Conservation (phyloP, 2,888 invertebrate genomes). For the Carterocephalus palaemon region DNA sequence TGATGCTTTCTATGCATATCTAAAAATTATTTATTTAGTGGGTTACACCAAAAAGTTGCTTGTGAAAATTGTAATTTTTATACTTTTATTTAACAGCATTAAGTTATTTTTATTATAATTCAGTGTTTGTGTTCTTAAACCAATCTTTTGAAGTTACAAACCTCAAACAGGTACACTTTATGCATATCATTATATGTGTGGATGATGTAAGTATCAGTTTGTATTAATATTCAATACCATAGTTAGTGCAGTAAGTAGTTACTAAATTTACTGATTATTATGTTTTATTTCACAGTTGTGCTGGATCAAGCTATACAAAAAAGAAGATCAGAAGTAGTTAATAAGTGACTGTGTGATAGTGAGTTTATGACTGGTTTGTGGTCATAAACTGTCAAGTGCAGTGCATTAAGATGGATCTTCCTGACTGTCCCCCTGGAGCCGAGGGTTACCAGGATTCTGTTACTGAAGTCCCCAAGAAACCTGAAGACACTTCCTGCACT, state of each 20-base stretch:
- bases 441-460: conserved; percentile 72
- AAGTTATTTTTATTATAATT: neutral
- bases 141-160: conserved; percentile 3
- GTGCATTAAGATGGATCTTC: conserved; percentile 71
- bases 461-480: conserved; percentile 60
- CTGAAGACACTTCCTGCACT: conserved; percentile 46
- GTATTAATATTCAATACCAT: conserved; percentile 22
- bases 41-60: too few species aligned
- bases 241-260: conserved; percentile 7
- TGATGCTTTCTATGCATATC: too few species aligned
- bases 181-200: conserved; percentile 21
- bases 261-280: conserved; percentile 12
- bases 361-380: conserved; percentile 59
- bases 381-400: conserved; percentile 72
- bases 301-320: conserved; percentile 28
- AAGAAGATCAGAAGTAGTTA: conserved; percentile 27
- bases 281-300: conserved; percentile 34
- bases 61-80: too few species aligned
- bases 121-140: conserved; percentile 13
- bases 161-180: conserved; percentile 10
- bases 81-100: too few species aligned
- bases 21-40: too few species aligned
- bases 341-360: conserved; percentile 31
- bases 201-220: conserved; percentile 30
- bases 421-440: conserved; percentile 71